Conservation (phyloP, 2,888 invertebrate genomes). For the Pseudococcus longispinus region DNA sequence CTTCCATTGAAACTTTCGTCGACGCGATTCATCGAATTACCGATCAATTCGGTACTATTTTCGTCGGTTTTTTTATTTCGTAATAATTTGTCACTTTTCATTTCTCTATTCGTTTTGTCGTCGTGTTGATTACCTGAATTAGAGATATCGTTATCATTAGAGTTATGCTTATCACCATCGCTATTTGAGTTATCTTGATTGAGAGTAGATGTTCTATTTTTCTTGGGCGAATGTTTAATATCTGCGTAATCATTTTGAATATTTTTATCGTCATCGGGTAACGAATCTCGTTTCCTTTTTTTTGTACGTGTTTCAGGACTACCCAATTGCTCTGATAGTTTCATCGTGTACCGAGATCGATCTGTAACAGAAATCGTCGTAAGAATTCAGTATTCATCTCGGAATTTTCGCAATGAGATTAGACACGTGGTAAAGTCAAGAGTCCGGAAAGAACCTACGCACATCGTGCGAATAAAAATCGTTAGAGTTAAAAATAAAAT, state of each 20-base stretch:
- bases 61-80: neutral
- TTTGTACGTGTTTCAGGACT: neutral
- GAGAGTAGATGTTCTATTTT: neutral
- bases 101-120: neutral
- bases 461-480: neutral
- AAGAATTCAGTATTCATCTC: neutral
- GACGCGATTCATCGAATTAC: neutral
- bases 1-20: neutral
- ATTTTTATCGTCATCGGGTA: neutral
- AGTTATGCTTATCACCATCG: neutral
- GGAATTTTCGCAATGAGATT: neutral
- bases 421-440: neutral
- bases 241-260: neutral
- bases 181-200: neutral
- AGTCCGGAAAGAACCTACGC: neutral
- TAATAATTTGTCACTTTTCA: neutral
- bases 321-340: neutral
- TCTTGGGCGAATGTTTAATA: neutral
- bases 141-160: neutral
- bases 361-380: neutral
- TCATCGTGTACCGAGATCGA: neutral
- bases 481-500: neutral
- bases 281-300: neutral
- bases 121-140: neutral
- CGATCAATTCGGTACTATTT: neutral